Evolutionary conservation across 2,797 vertebrate species (phyloP).

Genomic region (Phaenicophaeus curvirostris): DNA sequence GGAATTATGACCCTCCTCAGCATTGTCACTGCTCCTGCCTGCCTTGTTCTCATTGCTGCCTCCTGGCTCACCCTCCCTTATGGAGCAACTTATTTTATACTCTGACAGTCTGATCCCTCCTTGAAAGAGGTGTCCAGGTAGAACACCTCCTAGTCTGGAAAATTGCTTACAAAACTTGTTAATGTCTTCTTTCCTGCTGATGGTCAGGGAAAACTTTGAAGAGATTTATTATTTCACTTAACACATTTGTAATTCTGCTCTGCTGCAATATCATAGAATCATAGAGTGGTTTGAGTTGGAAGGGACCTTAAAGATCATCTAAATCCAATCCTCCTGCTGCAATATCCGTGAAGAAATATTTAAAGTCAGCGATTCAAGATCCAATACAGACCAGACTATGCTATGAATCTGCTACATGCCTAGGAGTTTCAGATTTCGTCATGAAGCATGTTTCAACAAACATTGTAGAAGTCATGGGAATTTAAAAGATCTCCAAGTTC

Average conservation of each 20-base stretch:
- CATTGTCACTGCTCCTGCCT: not conserved
- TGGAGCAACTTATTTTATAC: not conserved
- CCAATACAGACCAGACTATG: conserved; percentile 69
- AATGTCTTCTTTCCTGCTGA: conserved; percentile 81
- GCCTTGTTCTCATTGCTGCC: not conserved
- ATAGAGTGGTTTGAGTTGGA: too few species aligned
- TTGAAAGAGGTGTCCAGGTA: not conserved
- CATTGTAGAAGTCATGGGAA: not conserved
- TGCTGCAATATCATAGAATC: conserved; percentile 66
- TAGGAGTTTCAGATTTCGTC: not conserved
- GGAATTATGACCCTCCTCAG: not conserved
- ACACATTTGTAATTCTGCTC: conserved; percentile 87
- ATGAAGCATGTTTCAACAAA: not conserved
- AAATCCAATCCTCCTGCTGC: too few species aligned
- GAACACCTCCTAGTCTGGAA: conserved; percentile 66
- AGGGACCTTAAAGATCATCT: too few species aligned
- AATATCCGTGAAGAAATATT: conserved; percentile 86
- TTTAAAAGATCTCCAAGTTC: not conserved
- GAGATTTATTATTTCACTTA: conserved; percentile 84
- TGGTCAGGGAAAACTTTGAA: conserved; percentile 80
- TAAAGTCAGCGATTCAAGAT: conserved; percentile 81
- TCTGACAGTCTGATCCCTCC: too few species aligned
- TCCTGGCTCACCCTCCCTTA: not conserved
- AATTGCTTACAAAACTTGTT: conserved; percentile 81
- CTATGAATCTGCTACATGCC: not conserved